These are phyloP conservation scores for Ceratitis capitata DNA, from an alignment of 1,140 invertebrate genomes.

Conservation along the genomic window DNA sequence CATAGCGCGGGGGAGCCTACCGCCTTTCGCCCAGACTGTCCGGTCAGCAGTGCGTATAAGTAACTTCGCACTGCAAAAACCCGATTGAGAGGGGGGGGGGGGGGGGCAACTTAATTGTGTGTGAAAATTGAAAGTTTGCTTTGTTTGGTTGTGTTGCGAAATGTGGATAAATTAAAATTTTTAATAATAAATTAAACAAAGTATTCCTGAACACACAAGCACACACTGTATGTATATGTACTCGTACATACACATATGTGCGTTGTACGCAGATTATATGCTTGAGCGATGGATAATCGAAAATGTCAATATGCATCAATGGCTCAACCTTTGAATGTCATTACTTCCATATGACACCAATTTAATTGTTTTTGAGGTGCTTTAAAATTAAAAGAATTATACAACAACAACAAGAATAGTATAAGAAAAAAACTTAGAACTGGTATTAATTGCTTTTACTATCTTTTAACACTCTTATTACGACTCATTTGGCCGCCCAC, in stretches of 20 bases:
- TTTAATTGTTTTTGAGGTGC: neutral
- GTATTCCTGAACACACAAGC: neutral
- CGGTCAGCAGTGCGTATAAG: neutral
- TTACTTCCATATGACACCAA: neutral
- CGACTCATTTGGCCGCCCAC: neutral
- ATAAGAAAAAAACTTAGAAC: neutral
- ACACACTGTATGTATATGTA: too few species aligned
- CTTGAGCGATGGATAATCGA: neutral
- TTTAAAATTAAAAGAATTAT: neutral
- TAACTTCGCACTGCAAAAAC: neutral
- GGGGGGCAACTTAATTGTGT: conserved; percentile 15
- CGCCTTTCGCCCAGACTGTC: neutral
- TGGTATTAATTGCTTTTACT: neutral
- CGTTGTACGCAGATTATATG: neutral
- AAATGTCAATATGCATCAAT: neutral
- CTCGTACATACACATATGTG: neutral
- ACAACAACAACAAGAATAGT: too few species aligned
- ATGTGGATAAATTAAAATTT: neutral
- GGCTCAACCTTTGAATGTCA: neutral
- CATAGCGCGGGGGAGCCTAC: neutral
- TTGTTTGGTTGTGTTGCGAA: neutral
- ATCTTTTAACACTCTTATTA: neutral
- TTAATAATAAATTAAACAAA: conserved; percentile 28
- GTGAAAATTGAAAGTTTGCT: neutral
- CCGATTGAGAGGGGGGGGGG: neutral